Evolutionary conservation across 2,113 vertebrate genomes (phyloP).

Genomic region (Brachyhypopomus gauderio): DNA sequence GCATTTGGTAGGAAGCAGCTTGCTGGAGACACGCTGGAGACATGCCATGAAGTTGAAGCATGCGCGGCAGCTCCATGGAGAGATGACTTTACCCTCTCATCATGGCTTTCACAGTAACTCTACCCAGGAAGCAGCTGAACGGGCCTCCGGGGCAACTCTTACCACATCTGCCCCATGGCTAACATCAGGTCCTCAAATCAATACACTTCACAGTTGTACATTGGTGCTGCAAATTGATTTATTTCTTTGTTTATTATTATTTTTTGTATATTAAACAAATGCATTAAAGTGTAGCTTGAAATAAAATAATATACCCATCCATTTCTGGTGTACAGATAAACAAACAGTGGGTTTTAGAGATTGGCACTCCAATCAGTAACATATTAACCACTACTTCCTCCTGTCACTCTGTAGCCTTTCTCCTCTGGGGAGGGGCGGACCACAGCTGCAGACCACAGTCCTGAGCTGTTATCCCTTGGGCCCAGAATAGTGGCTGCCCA

Average conservation of each 20-base stretch:
- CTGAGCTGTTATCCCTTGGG: conserved; percentile 27
- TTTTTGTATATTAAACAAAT: background rate
- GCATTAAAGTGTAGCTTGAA: background rate
- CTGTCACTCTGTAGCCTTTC: conserved; percentile 21
- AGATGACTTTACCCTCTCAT: conserved; percentile 53
- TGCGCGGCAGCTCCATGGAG: conserved; percentile 30
- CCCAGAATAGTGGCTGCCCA: conserved; percentile 4
- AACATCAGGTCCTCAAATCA: background rate
- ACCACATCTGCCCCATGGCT: conserved; percentile 26
- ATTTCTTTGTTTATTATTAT: no score
- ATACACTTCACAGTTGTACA: no score
- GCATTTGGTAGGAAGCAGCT: conserved; percentile 28
- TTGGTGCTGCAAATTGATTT: no score
- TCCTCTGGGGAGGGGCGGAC: conserved; percentile 2
- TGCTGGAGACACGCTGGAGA: conserved; percentile 33
- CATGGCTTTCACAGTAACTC: conserved; percentile 47
- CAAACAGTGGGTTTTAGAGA: conserved; percentile 23
- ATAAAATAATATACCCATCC: background rate
- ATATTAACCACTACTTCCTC: conserved; percentile 47
- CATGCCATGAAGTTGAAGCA: conserved; percentile 38
- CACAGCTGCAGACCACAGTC: conserved; percentile 4
- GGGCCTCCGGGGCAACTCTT: conserved; percentile 55
- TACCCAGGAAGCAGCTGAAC: conserved; percentile 11
- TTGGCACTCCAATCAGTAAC: conserved; percentile 41
- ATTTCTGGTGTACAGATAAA: conserved; percentile 17